Evolutionary conservation across 2,797 vertebrate genomes (phyloP).

Genomic region (Perodicticus potto): DNA sequence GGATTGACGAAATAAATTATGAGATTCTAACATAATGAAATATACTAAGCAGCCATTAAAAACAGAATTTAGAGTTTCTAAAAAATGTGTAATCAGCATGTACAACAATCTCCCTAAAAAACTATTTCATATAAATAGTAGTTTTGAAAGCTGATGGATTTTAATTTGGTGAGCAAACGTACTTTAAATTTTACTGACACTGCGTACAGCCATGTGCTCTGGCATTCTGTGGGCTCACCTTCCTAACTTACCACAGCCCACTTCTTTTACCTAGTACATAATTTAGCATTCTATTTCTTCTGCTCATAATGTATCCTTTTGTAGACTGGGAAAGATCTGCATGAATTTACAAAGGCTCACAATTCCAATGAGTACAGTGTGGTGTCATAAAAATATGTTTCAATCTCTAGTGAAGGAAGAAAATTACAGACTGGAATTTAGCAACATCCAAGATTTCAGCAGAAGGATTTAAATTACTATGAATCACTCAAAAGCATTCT

Average conservation of each 20-base stretch:
- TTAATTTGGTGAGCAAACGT: background rate
- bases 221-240: background rate
- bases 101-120: constrained; percentile 16
- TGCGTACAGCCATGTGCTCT: background rate
- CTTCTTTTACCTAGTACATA: constrained; percentile 73
- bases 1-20: background rate
- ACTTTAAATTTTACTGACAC: constrained; percentile 10
- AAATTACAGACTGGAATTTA: constrained; percentile 81
- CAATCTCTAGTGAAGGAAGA: constrained; percentile 65
- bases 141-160: background rate
- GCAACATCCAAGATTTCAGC: constrained; percentile 72
- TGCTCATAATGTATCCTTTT: constrained; percentile 74
- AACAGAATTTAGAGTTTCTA: constrained; percentile 46
- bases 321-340: constrained; percentile 62
- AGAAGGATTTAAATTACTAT: constrained; percentile 75
- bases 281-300: constrained; percentile 77
- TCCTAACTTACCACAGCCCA: constrained; percentile 50
- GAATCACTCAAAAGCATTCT: constrained; percentile 78
- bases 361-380: constrained; percentile 59
- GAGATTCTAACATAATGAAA: background rate
- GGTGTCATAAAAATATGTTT: constrained; percentile 78
- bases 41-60: constrained; percentile 25
- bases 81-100: constrained; percentile 25
- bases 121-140: background rate
- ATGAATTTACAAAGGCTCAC: constrained; percentile 73